phyloP scores from a whole-genome alignment of 2,888 invertebrate genomes.

The Melolontha melolontha region DNA sequence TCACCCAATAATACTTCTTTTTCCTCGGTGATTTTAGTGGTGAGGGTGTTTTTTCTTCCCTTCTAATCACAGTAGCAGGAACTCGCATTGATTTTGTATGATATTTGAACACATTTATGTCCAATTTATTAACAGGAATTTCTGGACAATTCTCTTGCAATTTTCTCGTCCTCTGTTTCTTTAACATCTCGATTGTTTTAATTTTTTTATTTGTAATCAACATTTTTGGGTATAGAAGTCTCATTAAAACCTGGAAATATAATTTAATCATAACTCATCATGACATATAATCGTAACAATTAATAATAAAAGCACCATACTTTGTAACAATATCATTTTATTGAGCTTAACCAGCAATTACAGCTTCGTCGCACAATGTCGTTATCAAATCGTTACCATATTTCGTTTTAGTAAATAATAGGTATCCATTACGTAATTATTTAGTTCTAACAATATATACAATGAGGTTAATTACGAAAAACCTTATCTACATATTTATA shows the following conservation, averaged over 20 bases:
- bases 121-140: constrained; percentile 51
- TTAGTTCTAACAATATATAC: too few relatives aligned
- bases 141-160: constrained; percentile 49
- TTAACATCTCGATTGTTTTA: constrained; percentile 49
- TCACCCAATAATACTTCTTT: constrained; percentile 44
- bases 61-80: constrained; percentile 14
- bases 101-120: constrained; percentile 60
- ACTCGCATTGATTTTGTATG: constrained; percentile 32
- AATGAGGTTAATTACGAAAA: too few relatives aligned
- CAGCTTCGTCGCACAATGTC: too few relatives aligned
- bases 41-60: constrained; percentile 43
- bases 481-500: too few relatives aligned
- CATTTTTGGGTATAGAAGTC: constrained; percentile 53
- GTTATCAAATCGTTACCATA: too few relatives aligned
- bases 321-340: too few relatives aligned
- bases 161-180: constrained; percentile 47
- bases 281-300: neutral
- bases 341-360: neutral
- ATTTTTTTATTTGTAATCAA: constrained; percentile 50
- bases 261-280: neutral
- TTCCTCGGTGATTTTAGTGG: constrained; percentile 42
- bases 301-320: neutral
- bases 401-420: too few relatives aligned
- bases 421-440: too few relatives aligned
- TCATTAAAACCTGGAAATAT: constrained; percentile 53